phyloP scores from a whole-genome alignment of 2,113 vertebrate species.

The Phylloscopus whistleri region DNA sequence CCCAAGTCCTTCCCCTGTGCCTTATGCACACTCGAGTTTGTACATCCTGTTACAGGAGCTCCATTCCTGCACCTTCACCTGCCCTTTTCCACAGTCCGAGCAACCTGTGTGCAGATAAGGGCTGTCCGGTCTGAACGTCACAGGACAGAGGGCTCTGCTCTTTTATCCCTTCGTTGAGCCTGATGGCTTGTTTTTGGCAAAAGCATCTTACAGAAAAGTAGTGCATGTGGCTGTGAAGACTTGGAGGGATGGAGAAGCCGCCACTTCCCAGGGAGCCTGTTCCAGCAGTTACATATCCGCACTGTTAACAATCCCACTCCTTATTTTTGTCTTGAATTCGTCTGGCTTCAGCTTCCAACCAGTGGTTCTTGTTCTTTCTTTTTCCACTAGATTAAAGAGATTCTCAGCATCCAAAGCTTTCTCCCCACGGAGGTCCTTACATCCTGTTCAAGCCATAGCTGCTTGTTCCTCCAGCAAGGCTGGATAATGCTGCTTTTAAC shows the following conservation, averaged over 20 bases:
- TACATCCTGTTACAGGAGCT: background rate
- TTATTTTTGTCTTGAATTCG: conserved; percentile 20
- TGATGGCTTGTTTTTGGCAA: background rate
- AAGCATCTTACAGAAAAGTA: conserved; percentile 6
- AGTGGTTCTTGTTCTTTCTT: conserved; percentile 32
- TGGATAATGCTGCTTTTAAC: conserved; percentile 25
- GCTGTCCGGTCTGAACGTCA: background rate
- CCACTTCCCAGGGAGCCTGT: background rate
- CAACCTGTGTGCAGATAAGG: background rate
- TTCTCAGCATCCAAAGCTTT: conserved; percentile 25
- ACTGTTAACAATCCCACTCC: background rate
- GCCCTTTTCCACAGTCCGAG: background rate
- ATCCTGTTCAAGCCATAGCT: conserved; percentile 43
- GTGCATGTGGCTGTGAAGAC: background rate
- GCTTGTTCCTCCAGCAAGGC: background rate
- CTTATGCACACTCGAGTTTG: background rate
- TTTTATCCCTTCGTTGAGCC: background rate
- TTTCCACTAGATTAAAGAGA: conserved; percentile 54
- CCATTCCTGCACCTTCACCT: background rate
- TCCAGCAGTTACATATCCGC: background rate
- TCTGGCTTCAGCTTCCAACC: conserved; percentile 34
- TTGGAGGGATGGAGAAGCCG: background rate
- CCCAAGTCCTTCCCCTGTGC: background rate
- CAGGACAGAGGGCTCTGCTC: background rate
- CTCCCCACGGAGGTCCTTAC: background rate